Conservation (phyloP, 2,888 invertebrate species). For the Megalurothrips usitatus region DNA sequence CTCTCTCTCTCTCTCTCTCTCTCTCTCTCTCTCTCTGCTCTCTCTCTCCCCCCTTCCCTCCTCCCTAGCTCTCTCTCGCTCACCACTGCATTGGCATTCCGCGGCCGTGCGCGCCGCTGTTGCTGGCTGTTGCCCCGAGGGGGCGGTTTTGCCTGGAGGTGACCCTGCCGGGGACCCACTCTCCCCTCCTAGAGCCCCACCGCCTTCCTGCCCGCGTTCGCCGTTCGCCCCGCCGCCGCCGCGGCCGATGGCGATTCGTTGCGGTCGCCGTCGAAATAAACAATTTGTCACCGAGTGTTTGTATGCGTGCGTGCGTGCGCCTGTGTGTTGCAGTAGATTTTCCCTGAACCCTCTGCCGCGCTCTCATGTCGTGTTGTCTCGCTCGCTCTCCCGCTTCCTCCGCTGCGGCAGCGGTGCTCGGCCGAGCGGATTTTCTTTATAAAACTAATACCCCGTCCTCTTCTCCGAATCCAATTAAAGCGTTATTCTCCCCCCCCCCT, state of each 20-base stretch:
- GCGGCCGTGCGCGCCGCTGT: not conserved
- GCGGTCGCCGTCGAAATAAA: not conserved
- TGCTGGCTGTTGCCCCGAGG: not conserved
- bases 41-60: not conserved
- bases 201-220: not conserved
- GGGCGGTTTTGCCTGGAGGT: not conserved
- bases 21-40: not conserved
- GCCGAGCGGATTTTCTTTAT: no score
- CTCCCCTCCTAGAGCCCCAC: not conserved
- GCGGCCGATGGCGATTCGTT: no score
- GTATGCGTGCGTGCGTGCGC: not conserved
- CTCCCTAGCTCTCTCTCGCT: not conserved
- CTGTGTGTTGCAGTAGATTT: not conserved
- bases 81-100: not conserved
- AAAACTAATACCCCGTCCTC: no score
- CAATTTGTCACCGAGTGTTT: not conserved
- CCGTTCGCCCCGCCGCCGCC: not conserved
- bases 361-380: no score
- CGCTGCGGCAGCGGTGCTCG: no score
- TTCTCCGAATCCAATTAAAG: no score
- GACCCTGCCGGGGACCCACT: not conserved
- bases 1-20: not conserved
- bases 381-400: no score
- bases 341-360: no score
- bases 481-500: no score